A percentile compares a stretch with the other conserved stretches of the same genome.
Evolutionary conservation across 1,140 invertebrate species (phyloP).

Genomic region (Panulirus ornatus): DNA sequence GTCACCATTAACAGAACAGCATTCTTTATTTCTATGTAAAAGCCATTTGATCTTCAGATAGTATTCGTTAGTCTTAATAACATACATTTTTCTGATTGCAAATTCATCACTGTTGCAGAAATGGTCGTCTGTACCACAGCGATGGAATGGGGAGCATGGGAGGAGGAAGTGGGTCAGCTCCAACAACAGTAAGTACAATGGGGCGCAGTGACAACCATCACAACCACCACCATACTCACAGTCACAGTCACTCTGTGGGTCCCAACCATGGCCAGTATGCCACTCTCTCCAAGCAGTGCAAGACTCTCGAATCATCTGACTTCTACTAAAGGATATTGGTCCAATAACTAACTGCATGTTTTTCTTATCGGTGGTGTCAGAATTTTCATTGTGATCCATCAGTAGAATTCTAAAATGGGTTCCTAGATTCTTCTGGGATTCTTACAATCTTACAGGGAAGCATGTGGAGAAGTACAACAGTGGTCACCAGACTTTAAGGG

Average conservation of each 20-base stretch:
- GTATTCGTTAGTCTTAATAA: neutral
- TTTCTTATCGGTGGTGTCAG: constrained; percentile 37
- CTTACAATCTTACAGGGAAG: constrained; percentile 28
- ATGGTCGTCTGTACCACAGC: constrained; percentile 74
- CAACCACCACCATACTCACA: constrained; percentile 69
- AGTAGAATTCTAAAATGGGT: constrained; percentile 17
- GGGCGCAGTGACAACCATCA: constrained; percentile 68
- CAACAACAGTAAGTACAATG: constrained; percentile 60
- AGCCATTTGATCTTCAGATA: neutral
- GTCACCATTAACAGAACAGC: too few relatives aligned
- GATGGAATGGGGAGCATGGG: constrained; percentile 74
- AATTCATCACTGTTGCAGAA: constrained; percentile 56
- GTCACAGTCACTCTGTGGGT: constrained; percentile 68
- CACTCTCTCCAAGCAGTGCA: constrained; percentile 94
- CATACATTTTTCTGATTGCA: neutral
- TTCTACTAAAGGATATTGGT: constrained; percentile 88
- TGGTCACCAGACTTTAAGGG: constrained; percentile 1
- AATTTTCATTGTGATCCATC: neutral
- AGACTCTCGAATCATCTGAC: constrained; percentile 94
- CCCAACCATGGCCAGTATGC: constrained; percentile 79
- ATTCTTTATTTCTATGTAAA: neutral
- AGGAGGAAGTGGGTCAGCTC: constrained; percentile 64
- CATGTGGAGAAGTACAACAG: constrained; percentile 56
- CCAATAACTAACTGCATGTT: constrained; percentile 34
- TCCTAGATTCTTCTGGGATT: neutral